phyloP scores from a whole-genome alignment of 2,888 invertebrate genomes.

The Microctonus aethiopoides region DNA sequence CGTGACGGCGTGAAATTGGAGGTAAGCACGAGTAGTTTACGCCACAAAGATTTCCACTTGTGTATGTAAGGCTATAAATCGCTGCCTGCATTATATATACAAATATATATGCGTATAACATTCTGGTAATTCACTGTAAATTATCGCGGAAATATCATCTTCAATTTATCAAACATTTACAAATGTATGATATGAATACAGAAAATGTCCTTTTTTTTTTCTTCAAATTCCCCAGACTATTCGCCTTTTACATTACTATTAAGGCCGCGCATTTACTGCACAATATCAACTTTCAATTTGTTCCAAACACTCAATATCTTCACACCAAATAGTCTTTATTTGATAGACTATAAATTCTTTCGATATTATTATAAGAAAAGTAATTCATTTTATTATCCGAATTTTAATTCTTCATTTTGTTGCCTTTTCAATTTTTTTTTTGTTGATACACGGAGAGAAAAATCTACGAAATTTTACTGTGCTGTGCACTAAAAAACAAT shows the following conservation, averaged over 20 bases:
- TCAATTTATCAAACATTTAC: background rate
- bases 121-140: slow-evolving; percentile 7
- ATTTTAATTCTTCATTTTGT: no score
- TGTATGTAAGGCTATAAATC: slow-evolving; percentile 18
- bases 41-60: slow-evolving; percentile 26
- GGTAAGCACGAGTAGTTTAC: slow-evolving; percentile 34
- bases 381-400: background rate
- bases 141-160: background rate
- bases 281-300: slow-evolving; percentile 20
- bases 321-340: slow-evolving; percentile 4
- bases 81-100: background rate
- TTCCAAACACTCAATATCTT: slow-evolving; percentile 3
- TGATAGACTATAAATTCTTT: slow-evolving; percentile 4
- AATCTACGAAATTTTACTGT: no score
- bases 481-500: no score
- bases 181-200: background rate
- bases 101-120: background rate
- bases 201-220: no score
- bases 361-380: background rate
- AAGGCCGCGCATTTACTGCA: slow-evolving; percentile 38
- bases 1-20: slow-evolving; percentile 50
- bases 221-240: background rate
- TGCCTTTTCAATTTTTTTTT: background rate
- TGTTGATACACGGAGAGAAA: no score
- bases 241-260: slow-evolving; percentile 27